phyloP scores from a whole-genome alignment of 1,140 invertebrate genomes.

The Brachionus manjavacas region DNA sequence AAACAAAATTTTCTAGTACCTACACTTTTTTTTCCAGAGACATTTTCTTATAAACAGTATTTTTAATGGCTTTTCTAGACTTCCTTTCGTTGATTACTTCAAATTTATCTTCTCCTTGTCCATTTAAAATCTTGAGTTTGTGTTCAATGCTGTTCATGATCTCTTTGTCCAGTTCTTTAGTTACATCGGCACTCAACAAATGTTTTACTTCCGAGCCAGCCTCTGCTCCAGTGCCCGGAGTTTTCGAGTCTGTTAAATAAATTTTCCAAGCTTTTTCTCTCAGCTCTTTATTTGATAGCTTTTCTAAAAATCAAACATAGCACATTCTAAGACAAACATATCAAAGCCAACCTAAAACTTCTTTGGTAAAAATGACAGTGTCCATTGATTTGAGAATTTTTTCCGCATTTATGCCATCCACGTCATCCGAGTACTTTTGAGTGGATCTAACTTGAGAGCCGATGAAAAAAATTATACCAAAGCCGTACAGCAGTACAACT shows the following conservation, averaged over 20 bases:
- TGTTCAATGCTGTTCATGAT: not conserved
- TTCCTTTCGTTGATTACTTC: not conserved
- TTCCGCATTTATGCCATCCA: constrained; percentile 33
- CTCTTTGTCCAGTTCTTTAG: not conserved
- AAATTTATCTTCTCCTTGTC: not conserved
- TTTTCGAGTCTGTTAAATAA: not conserved
- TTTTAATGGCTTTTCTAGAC: not conserved
- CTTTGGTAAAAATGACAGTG: constrained; percentile 27
- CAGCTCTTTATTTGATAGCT: constrained; percentile 22
- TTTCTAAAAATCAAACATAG: not conserved
- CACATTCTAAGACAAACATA: no score
- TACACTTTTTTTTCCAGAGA: not conserved
- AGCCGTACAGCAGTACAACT: constrained; percentile 5
- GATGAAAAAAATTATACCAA: constrained; percentile 40
- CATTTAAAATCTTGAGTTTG: not conserved
- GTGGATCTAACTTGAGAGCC: constrained; percentile 32
- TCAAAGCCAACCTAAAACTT: constrained; percentile 6
- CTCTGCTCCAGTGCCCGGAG: not conserved
- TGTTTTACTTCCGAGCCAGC: not conserved
- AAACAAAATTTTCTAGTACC: not conserved
- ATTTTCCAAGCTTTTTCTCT: constrained; percentile 40
- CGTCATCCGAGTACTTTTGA: constrained; percentile 9
- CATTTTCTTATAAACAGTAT: not conserved
- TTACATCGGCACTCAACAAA: not conserved
- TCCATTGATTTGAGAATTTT: constrained; percentile 37